Conservation (phyloP, 2,888 invertebrate genomes). For the Apotomis capreana region DNA sequence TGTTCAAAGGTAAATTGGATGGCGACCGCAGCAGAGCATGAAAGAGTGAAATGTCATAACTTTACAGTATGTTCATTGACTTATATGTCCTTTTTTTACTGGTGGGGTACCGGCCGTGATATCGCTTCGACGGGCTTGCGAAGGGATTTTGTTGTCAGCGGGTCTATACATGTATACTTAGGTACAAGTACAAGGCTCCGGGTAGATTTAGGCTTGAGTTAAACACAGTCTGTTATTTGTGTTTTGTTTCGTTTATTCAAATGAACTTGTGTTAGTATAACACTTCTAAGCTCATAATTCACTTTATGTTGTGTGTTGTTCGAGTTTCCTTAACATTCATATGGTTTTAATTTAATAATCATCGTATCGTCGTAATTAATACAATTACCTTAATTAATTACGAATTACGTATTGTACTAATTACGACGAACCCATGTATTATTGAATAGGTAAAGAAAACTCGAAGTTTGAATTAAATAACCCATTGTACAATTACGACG, state of each 20-base stretch:
- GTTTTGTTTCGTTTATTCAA: neutral
- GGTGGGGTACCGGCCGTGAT: slow-evolving; percentile 5
- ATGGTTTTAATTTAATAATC: no score
- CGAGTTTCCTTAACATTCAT: no score
- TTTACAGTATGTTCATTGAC: neutral
- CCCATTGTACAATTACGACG: no score
- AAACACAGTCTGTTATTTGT: slow-evolving; percentile 20
- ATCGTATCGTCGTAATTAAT: no score
- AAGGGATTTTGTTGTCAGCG: slow-evolving; percentile 52
- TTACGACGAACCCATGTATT: no score
- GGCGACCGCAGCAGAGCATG: slow-evolving; percentile 63
- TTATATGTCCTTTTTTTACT: neutral
- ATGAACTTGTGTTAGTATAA: no score
- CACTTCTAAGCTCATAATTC: no score
- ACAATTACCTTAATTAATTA: no score
- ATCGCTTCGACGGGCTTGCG: slow-evolving; percentile 46
- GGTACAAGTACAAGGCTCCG: slow-evolving; percentile 38
- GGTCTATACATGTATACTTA: slow-evolving; percentile 48
- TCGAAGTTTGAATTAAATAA: no score
- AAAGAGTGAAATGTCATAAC: slow-evolving; percentile 14
- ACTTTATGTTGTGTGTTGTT: no score
- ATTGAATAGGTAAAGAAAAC: no score
- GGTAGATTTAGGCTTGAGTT: slow-evolving; percentile 24
- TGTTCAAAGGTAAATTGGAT: slow-evolving; percentile 74
- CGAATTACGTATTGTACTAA: no score